These are phyloP conservation scores for Drosophila truncata DNA, from an alignment of 1,140 invertebrate species.

Conservation along the genomic window DNA sequence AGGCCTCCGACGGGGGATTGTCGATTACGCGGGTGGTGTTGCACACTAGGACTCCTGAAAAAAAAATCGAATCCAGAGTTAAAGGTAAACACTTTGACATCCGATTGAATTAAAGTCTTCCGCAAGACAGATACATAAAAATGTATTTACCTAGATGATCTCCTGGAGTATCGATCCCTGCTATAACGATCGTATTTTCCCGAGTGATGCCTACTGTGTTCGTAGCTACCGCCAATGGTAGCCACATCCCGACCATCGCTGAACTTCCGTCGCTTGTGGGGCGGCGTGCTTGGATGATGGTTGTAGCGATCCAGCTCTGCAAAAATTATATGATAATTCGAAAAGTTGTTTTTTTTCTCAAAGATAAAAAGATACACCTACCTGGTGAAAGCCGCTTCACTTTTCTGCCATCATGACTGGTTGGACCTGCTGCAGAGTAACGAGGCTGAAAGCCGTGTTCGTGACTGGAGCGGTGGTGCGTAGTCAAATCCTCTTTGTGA, in stretches of 20 bases:
- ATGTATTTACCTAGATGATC: constrained; percentile 56
- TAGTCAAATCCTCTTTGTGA: constrained; percentile 64
- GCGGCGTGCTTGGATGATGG: constrained; percentile 75
- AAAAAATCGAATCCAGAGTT: background rate
- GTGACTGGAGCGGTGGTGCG: constrained; percentile 63
- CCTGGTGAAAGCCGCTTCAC: constrained; percentile 68
- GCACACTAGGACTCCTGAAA: constrained; percentile 73
- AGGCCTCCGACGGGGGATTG: constrained; percentile 62
- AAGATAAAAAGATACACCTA: constrained; percentile 8
- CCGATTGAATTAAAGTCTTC: background rate
- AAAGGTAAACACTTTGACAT: background rate
- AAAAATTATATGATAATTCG: background rate
- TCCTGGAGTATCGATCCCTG: constrained; percentile 72
- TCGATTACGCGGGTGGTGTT: constrained; percentile 66
- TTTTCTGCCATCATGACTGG: constrained; percentile 53
- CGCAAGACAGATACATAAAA: background rate
- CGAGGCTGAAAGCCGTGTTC: constrained; percentile 59
- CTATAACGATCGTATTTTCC: constrained; percentile 77
- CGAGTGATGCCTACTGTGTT: constrained; percentile 70
- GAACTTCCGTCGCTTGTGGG: constrained; percentile 81
- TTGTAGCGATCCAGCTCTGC: constrained; percentile 72
- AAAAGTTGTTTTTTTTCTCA: background rate
- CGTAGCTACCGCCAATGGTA: constrained; percentile 34
- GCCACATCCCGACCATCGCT: constrained; percentile 57
- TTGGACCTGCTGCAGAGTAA: constrained; percentile 53